Percentiles rank a stretch among this genome's conserved stretches.
phyloP scores from a whole-genome alignment of 2,888 invertebrate species.

The Dryobotodes eremita region DNA sequence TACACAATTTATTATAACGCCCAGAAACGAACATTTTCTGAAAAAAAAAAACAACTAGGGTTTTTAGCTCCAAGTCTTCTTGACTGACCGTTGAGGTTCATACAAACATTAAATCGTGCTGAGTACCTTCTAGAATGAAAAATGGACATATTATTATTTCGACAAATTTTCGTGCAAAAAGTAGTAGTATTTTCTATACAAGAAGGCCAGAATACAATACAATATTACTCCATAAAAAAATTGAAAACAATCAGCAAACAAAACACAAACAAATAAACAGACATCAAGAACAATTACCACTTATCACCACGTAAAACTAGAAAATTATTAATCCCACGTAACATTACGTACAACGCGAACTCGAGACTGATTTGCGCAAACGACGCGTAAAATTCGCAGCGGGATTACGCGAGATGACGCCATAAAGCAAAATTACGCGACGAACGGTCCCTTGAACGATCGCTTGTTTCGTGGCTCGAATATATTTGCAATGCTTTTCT shows the following conservation, averaged over 20 bases:
- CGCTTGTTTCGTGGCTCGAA: slow-evolving; percentile 64
- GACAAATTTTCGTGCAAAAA: not conserved
- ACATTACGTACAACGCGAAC: slow-evolving; percentile 56
- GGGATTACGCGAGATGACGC: slow-evolving; percentile 77
- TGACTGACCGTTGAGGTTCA: not conserved
- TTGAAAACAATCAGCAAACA: not conserved
- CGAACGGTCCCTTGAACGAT: slow-evolving; percentile 66
- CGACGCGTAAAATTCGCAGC: slow-evolving; percentile 75
- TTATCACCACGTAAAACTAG: slow-evolving; percentile 45
- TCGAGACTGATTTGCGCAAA: slow-evolving; percentile 72
- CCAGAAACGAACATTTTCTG: not conserved
- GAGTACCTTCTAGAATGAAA: too few relatives aligned
- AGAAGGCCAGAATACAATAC: not conserved
- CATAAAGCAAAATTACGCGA: slow-evolving; percentile 77
- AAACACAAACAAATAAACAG: slow-evolving; percentile 24
- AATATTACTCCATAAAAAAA: not conserved
- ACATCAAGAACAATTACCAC: slow-evolving; percentile 28
- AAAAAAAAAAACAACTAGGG: too few relatives aligned
- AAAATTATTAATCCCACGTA: slow-evolving; percentile 59
- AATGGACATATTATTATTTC: not conserved
- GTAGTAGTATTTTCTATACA: not conserved
- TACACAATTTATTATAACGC: too few relatives aligned
- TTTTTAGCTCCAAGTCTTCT: not conserved
- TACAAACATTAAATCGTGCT: not conserved
- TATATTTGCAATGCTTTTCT: slow-evolving; percentile 57